Percentiles rank a stretch among this genome's conserved stretches.
These are phyloP conservation scores for Pterocles gutturalis DNA, from an alignment of 2,113 vertebrate species.

Conservation along the genomic window DNA sequence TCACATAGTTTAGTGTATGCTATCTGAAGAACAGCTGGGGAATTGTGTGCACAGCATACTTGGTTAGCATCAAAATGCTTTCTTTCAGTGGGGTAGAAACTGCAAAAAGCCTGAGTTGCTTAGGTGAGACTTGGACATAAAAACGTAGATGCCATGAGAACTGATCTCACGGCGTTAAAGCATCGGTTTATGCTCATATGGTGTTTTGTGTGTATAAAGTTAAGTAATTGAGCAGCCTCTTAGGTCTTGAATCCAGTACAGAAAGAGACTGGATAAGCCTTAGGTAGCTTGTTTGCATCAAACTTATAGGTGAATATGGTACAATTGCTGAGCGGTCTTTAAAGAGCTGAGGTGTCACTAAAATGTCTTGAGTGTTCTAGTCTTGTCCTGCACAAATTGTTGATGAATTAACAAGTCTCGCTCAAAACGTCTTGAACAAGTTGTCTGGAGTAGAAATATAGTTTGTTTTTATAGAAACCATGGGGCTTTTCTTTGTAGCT, in stretches of 20 bases:
- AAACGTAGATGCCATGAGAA: not conserved
- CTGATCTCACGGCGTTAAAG: not conserved
- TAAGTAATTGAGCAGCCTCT: not conserved
- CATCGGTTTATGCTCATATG: fast-evolving
- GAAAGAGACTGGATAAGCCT: not conserved
- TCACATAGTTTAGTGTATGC: not conserved
- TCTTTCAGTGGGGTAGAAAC: not conserved
- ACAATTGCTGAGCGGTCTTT: not conserved
- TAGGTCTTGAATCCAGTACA: not conserved
- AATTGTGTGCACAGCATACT: not conserved
- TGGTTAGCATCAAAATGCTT: not conserved
- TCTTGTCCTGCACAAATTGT: not conserved
- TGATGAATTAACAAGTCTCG: not conserved
- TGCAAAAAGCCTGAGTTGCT: not conserved
- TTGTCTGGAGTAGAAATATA: not conserved
- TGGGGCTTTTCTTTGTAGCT: not conserved
- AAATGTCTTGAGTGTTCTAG: not conserved
- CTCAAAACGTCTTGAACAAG: not conserved
- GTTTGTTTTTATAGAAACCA: not conserved
- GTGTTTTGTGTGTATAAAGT: not conserved
- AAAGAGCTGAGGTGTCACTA: not conserved
- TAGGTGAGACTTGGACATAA: not conserved
- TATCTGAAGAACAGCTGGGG: not conserved
- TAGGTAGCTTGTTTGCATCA: not conserved
- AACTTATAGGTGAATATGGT: not conserved